Evolutionary conservation across 2,888 invertebrate genomes (phyloP).

Genomic region (Trichacis sp.): DNA sequence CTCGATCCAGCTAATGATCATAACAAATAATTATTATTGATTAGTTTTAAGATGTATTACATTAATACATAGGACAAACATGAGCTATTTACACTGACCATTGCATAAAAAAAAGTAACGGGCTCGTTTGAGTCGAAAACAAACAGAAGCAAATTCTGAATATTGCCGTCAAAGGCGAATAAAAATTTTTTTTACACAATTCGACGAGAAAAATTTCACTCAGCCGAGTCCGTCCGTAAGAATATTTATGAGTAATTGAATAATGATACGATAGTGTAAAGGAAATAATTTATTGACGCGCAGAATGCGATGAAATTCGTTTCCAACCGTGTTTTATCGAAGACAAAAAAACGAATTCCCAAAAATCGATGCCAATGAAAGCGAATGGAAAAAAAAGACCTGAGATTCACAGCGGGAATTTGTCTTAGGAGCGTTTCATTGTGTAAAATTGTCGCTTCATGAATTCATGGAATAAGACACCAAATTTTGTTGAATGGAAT

Average conservation of each 20-base stretch:
- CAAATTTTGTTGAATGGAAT: no score
- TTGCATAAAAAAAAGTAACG: not conserved
- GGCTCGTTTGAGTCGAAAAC: constrained; percentile 3
- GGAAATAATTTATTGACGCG: not conserved
- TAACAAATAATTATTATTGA: constrained; percentile 8
- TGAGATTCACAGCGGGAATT: not conserved
- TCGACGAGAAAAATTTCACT: constrained; percentile 1
- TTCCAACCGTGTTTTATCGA: not conserved
- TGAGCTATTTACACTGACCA: constrained; percentile 1
- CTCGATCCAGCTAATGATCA: not conserved
- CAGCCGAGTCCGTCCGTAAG: constrained; percentile 1
- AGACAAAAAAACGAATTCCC: not conserved
- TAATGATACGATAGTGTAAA: not conserved
- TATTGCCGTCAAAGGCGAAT: no score
- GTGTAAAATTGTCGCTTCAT: not conserved
- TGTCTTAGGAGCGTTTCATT: not conserved
- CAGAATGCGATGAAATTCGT: not conserved
- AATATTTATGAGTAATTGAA: not conserved
- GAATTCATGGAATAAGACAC: not conserved
- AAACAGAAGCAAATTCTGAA: no score
- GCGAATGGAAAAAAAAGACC: not conserved
- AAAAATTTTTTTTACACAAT: no score
- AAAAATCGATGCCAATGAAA: not conserved
- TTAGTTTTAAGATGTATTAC: constrained; percentile 9
- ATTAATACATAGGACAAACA: constrained; percentile 6